These are phyloP conservation scores for Cephus cinctus DNA, from an alignment of 1,140 invertebrate genomes.

Conservation along the genomic window DNA sequence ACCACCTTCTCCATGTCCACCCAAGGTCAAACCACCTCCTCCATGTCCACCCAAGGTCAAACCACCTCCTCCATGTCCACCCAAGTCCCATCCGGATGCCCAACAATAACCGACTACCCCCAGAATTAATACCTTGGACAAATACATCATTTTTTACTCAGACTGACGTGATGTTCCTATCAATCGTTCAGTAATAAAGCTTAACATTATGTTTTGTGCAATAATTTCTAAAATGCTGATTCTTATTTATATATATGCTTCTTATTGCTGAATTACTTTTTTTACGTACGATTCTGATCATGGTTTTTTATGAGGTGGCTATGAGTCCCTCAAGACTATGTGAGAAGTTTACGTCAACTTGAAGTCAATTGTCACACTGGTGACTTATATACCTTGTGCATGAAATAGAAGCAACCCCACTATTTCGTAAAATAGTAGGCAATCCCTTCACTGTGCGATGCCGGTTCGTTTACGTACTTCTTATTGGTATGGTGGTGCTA, in stretches of 20 bases:
- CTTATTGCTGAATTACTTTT: too few species aligned
- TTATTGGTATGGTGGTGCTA: background rate
- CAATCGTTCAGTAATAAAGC: background rate
- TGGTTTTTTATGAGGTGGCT: background rate
- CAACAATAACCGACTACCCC: slow-evolving; percentile 17
- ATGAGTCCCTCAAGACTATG: slow-evolving; percentile 1
- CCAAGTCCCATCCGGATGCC: slow-evolving; percentile 18
- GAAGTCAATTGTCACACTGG: slow-evolving; percentile 14
- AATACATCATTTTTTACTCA: background rate
- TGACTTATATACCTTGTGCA: slow-evolving; percentile 32
- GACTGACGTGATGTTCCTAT: background rate
- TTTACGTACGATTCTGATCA: slow-evolving; percentile 9
- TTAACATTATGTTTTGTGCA: background rate
- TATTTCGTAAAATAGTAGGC: slow-evolving; percentile 12
- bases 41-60: too few species aligned
- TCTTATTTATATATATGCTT: background rate
- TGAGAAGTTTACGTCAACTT: slow-evolving; percentile 4
- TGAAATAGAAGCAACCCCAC: slow-evolving; percentile 23
- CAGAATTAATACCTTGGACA: slow-evolving; percentile 28
- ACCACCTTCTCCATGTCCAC: too few species aligned
- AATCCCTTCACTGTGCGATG: slow-evolving; percentile 24
- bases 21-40: too few species aligned
- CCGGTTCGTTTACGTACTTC: slow-evolving; percentile 2
- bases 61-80: slow-evolving; percentile 16
- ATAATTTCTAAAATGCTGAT: background rate